phyloP scores from a whole-genome alignment of 2,888 invertebrate species.

The Matsumyia berberina region DNA sequence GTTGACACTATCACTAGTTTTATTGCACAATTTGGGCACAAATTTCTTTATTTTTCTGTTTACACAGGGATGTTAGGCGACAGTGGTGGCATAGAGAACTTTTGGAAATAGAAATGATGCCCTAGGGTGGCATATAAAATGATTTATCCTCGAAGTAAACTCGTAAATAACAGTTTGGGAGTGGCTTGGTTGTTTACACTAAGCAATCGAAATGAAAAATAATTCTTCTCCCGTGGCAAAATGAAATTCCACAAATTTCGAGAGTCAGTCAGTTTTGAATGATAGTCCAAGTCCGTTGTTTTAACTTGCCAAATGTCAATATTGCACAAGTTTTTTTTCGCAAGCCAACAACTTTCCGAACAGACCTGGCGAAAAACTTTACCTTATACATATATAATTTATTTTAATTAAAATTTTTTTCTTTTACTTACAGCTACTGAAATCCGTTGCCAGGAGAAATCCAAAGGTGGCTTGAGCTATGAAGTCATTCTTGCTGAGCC shows the following conservation, averaged over 20 bases:
- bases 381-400: too few relatives aligned
- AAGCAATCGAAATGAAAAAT: too few relatives aligned
- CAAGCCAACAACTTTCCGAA: too few relatives aligned
- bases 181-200: too few relatives aligned
- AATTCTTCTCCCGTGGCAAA: too few relatives aligned
- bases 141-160: not conserved
- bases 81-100: not conserved
- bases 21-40: constrained; percentile 1
- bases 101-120: not conserved
- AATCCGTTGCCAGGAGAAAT: constrained; percentile 96
- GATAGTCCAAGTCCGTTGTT: too few relatives aligned
- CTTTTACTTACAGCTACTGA: constrained; percentile 89
- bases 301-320: too few relatives aligned
- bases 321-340: too few relatives aligned
- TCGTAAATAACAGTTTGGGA: not conserved
- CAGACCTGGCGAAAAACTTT: too few relatives aligned
- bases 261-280: too few relatives aligned
- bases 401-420: not conserved
- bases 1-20: constrained; percentile 11
- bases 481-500: constrained; percentile 96
- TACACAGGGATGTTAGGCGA: not conserved
- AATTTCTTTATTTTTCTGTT: not conserved
- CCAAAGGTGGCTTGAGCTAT: constrained; percentile 95
- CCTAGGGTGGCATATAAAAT: not conserved
- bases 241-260: too few relatives aligned